Evolutionary conservation across 2,797 vertebrate genomes (phyloP).

Genomic region (Poecilia wingei): DNA sequence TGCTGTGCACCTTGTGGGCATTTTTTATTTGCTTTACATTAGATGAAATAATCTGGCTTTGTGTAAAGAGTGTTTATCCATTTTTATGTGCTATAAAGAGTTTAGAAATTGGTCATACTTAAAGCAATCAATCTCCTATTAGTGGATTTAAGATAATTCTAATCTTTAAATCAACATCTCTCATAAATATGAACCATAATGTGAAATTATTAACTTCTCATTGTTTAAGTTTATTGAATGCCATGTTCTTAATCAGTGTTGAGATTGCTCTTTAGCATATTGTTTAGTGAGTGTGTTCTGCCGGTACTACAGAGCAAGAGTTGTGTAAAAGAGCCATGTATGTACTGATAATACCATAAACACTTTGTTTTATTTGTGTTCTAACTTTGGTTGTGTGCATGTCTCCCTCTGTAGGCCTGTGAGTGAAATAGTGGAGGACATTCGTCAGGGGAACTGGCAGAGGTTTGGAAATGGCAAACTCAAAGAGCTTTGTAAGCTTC

Average conservation of each 20-base stretch:
- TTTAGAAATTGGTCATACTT: not conserved
- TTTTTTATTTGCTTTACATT: not conserved
- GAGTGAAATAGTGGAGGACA: slow-evolving; percentile 78
- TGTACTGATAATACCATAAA: not conserved
- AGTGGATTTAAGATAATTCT: not conserved
- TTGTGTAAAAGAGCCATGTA: not conserved
- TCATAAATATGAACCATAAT: not conserved
- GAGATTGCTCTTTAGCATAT: not conserved
- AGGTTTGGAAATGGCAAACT: slow-evolving; percentile 81
- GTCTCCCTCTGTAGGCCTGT: slow-evolving; percentile 77
- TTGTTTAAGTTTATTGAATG: not conserved
- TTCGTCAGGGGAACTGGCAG: slow-evolving; percentile 74
- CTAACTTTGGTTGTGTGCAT: slow-evolving; percentile 13
- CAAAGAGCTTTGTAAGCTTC: slow-evolving; percentile 80
- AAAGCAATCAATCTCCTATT: not conserved
- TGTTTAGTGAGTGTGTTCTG: not conserved
- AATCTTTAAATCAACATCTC: not conserved
- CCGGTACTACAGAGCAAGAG: not conserved
- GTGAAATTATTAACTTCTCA: not conserved
- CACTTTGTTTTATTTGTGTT: not conserved
- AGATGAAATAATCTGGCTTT: not conserved
- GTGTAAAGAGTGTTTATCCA: not conserved
- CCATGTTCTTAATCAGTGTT: not conserved
- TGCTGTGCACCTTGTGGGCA: not conserved
- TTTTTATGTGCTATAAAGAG: not conserved